phyloP scores from a whole-genome alignment of 2,888 invertebrate species.

The Ophion slaviceki region DNA sequence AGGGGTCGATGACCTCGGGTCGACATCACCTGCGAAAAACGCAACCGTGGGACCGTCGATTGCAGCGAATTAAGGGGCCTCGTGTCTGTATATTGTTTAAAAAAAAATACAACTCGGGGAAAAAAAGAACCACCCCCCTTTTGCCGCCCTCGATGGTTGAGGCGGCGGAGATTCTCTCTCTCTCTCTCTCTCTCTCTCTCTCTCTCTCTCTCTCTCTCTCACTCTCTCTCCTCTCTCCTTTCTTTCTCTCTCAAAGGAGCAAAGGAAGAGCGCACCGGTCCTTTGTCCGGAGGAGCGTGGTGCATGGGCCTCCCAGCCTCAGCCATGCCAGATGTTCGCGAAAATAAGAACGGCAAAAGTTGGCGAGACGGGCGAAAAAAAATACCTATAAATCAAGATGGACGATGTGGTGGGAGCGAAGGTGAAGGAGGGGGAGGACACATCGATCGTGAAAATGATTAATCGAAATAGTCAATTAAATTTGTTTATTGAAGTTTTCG shows the following conservation, averaged over 20 bases:
- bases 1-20: no score
- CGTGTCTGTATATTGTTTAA: not conserved
- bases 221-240: constrained; percentile 3
- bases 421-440: not conserved
- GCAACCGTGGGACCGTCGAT: no score
- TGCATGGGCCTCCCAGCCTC: constrained; percentile 30
- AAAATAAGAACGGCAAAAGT: constrained; percentile 76
- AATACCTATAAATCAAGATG: constrained; percentile 9
- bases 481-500: not conserved
- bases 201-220: constrained; percentile 7
- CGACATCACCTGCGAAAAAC: no score
- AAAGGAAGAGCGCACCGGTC: constrained; percentile 69
- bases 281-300: constrained; percentile 72
- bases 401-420: no score
- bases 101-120: not conserved
- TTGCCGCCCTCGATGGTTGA: no score
- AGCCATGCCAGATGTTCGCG: constrained; percentile 77
- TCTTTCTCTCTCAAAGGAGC: not conserved
- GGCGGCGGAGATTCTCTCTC: no score
- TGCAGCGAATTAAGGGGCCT: no score
- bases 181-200: constrained; percentile 8
- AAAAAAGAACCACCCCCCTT: constrained; percentile 49
- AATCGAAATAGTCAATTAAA: constrained; percentile 16
- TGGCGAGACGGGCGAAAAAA: constrained; percentile 67
- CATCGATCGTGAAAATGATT: not conserved